Conservation (phyloP, 1,140 invertebrate genomes). For the Drosophila carrolli region DNA sequence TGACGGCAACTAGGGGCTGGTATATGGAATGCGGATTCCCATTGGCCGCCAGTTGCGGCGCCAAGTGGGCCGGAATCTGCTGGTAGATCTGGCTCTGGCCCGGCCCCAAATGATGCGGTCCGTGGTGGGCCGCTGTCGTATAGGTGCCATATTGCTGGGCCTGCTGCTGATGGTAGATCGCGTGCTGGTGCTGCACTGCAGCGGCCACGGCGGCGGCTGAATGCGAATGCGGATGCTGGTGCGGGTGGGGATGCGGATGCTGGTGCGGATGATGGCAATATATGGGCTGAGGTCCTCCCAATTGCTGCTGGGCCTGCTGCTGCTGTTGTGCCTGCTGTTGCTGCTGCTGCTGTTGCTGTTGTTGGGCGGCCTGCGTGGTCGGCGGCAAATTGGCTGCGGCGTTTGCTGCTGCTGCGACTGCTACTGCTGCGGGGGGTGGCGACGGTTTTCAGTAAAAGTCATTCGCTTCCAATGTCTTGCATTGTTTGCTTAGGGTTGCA, state of each 20-base stretch:
- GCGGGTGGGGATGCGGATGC: constrained; percentile 80
- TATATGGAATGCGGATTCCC: constrained; percentile 83
- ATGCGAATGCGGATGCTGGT: constrained; percentile 81
- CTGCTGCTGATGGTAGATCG: constrained; percentile 83
- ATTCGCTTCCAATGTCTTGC: constrained; percentile 96
- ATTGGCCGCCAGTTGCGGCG: constrained; percentile 65
- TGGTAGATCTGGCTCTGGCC: constrained; percentile 82
- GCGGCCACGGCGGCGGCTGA: constrained; percentile 78
- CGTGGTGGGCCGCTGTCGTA: constrained; percentile 74
- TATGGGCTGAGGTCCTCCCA: constrained; percentile 82
- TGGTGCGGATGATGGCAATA: constrained; percentile 82
- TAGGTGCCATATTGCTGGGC: constrained; percentile 77
- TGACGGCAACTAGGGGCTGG: constrained; percentile 79
- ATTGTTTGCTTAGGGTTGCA: constrained; percentile 96
- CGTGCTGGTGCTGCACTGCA: constrained; percentile 80
- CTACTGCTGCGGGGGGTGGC: constrained; percentile 85
- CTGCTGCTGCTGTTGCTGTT: constrained; percentile 52
- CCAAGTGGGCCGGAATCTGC: constrained; percentile 79
- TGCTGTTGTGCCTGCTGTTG: constrained; percentile 56
- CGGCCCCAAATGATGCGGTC: constrained; percentile 73
- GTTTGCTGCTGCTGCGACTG: constrained; percentile 58
- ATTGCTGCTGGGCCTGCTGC: constrained; percentile 78
- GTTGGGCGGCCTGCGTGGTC: constrained; percentile 68
- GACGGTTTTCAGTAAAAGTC: constrained; percentile 96
- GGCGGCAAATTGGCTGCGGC: constrained; percentile 62